Conservation (phyloP, 2,797 vertebrate genomes). For the Simalia tracyae region DNA sequence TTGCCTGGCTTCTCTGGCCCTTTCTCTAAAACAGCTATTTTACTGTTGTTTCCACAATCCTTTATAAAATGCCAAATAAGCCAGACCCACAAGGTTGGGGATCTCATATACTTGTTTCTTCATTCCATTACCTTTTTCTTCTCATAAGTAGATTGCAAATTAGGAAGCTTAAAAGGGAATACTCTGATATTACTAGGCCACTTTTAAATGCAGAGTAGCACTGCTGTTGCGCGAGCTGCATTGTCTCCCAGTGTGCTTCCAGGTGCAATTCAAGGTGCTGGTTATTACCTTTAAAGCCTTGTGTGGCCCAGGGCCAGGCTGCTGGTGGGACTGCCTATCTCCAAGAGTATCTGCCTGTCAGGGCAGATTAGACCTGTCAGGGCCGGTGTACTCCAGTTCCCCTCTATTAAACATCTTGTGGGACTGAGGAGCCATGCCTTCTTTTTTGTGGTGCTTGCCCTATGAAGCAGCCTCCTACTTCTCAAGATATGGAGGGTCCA, state of each 20-base stretch:
- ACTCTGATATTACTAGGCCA: not conserved
- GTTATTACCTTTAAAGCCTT: not conserved
- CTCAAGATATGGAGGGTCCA: not conserved
- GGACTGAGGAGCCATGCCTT: not conserved
- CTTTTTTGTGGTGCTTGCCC: not conserved
- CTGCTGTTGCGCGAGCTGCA: no score
- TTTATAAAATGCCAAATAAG: not conserved
- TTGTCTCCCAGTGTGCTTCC: not conserved
- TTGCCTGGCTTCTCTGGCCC: not conserved
- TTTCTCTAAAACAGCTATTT: not conserved
- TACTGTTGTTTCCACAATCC: not conserved
- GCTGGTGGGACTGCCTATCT: not conserved
- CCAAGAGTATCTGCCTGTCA: no score
- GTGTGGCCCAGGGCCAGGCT: not conserved
- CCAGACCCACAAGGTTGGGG: not conserved
- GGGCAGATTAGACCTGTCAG: not conserved
- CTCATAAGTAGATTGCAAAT: not conserved
- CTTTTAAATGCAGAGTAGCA: not conserved
- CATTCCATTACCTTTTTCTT: not conserved
- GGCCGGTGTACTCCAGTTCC: not conserved
- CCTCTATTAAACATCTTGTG: not conserved
- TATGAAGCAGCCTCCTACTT: not conserved
- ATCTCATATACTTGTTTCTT: not conserved
- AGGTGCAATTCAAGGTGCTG: not conserved
- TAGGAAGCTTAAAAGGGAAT: not conserved